A percentile compares a stretch with the other conserved stretches of the same genome.
Evolutionary conservation across 1,140 invertebrate species (phyloP).

Genomic region (Lanistes nyassanus): DNA sequence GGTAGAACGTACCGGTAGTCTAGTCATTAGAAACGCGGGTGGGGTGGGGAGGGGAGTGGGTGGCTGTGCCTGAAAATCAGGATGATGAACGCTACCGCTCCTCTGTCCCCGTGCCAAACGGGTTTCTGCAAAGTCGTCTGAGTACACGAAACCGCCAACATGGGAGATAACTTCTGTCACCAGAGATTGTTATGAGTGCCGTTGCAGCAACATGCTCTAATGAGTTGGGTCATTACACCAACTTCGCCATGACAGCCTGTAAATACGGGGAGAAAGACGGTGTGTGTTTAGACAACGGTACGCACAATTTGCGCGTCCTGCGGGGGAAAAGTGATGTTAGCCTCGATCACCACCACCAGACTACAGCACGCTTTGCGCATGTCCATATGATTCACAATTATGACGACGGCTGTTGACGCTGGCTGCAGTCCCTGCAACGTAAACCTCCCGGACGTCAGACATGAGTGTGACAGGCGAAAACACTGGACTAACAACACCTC

Average conservation of each 20-base stretch:
- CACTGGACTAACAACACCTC: conserved; percentile 12
- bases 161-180: conserved; percentile 17
- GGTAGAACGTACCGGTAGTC: too few relatives aligned
- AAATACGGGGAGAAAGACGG: conserved; percentile 3
- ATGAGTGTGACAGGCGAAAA: conserved; percentile 20
- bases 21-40: too few relatives aligned
- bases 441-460: conserved; percentile 13
- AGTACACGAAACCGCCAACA: too few relatives aligned
- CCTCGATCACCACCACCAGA: background rate
- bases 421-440: background rate
- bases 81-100: too few relatives aligned
- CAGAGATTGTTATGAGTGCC: conserved; percentile 18
- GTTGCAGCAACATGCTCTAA: conserved; percentile 5
- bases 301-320: conserved; percentile 16
- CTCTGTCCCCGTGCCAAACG: too few relatives aligned
- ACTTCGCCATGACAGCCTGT: background rate
- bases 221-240: conserved; percentile 10
- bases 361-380: conserved; percentile 1
- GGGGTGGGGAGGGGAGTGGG: too few relatives aligned
- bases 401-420: conserved; percentile 22
- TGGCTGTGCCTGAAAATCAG: too few relatives aligned
- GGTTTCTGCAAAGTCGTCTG: too few relatives aligned
- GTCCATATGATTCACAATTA: conserved; percentile 20
- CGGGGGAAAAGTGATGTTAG: conserved; percentile 3
- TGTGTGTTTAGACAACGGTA: conserved; percentile 17